These are phyloP conservation scores for Drosophila suzukii DNA, from an alignment of 1,140 invertebrate species.

Conservation along the genomic window DNA sequence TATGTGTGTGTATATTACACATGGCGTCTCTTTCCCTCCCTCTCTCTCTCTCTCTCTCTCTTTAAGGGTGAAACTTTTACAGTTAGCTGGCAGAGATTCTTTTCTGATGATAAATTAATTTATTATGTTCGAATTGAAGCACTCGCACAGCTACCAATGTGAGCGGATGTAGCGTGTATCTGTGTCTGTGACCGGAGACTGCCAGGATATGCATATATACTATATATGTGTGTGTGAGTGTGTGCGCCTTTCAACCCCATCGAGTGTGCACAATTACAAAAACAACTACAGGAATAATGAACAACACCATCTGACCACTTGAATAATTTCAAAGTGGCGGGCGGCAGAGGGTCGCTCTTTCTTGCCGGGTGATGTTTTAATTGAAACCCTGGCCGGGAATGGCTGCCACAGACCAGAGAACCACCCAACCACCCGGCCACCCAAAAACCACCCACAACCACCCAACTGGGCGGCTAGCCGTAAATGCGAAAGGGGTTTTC, in stretches of 20 bases:
- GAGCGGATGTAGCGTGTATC: conserved; percentile 51
- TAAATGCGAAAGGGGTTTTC: not conserved
- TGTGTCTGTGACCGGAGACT: conserved; percentile 23
- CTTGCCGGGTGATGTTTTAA: conserved; percentile 74
- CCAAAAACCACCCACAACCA: conserved; percentile 22
- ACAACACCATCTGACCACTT: conserved; percentile 82
- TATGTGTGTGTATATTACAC: conserved; percentile 28
- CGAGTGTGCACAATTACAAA: conserved; percentile 49
- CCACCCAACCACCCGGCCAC: conserved; percentile 8
- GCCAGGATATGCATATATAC: conserved; percentile 20
- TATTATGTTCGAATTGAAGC: conserved; percentile 83
- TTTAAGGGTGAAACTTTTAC: conserved; percentile 77
- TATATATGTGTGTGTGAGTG: conserved; percentile 22
- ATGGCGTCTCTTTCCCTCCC: conserved; percentile 21
- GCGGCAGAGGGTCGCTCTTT: not conserved
- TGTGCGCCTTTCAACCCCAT: conserved; percentile 63
- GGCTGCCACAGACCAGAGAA: conserved; percentile 27
- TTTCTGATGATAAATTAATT: conserved; percentile 84
- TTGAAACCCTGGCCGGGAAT: conserved; percentile 72
- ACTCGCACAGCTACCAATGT: conserved; percentile 50
- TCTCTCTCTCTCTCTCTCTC: conserved; percentile 7
- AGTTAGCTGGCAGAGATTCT: conserved; percentile 80
- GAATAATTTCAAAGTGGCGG: conserved; percentile 69
- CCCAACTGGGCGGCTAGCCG: conserved; percentile 21
- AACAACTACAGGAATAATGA: conserved; percentile 74